These are phyloP conservation scores for Magallana ariakensis DNA, from an alignment of 1,140 invertebrate species.

Conservation along the genomic window DNA sequence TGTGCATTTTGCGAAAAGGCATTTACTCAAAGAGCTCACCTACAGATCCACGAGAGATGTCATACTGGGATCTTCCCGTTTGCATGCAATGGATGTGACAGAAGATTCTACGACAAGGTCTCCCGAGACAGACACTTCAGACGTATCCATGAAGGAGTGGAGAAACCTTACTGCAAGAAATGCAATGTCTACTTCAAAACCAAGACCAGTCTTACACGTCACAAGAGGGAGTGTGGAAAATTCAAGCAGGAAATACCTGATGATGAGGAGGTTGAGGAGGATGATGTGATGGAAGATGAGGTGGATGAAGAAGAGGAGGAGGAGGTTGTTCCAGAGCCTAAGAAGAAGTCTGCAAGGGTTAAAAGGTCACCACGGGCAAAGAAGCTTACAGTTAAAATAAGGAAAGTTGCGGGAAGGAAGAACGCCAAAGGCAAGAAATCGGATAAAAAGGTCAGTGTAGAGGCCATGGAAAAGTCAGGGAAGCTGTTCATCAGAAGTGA, in stretches of 20 bases:
- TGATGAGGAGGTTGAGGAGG: not conserved
- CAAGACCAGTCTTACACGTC: constrained; percentile 8
- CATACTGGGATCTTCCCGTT: constrained; percentile 79
- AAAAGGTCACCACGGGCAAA: constrained; percentile 5
- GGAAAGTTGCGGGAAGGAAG: constrained; percentile 7
- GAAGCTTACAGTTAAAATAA: constrained; percentile 21
- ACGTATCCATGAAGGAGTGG: constrained; percentile 9
- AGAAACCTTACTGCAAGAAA: constrained; percentile 21
- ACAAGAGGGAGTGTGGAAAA: constrained; percentile 25
- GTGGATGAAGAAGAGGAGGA: not conserved
- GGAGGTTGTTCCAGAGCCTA: not conserved
- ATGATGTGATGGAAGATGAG: constrained; percentile 9
- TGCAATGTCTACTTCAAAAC: constrained; percentile 22
- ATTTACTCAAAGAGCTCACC: constrained; percentile 87
- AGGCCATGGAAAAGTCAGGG: not conserved
- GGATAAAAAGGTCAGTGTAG: constrained; percentile 17
- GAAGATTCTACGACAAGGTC: constrained; percentile 39
- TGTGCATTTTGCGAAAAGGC: constrained; percentile 86
- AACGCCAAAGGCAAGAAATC: constrained; percentile 3
- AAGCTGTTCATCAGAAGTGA: constrained; percentile 12
- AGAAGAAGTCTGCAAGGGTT: not conserved
- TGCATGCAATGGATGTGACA: constrained; percentile 64
- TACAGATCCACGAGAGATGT: constrained; percentile 55
- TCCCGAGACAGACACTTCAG: constrained; percentile 28
- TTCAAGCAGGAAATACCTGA: not conserved